A percentile compares a stretch with the other conserved stretches of the same genome.
Evolutionary conservation across 64 coral and sea anemone species (phyloP).

Genomic region (Montipora capricornis): DNA sequence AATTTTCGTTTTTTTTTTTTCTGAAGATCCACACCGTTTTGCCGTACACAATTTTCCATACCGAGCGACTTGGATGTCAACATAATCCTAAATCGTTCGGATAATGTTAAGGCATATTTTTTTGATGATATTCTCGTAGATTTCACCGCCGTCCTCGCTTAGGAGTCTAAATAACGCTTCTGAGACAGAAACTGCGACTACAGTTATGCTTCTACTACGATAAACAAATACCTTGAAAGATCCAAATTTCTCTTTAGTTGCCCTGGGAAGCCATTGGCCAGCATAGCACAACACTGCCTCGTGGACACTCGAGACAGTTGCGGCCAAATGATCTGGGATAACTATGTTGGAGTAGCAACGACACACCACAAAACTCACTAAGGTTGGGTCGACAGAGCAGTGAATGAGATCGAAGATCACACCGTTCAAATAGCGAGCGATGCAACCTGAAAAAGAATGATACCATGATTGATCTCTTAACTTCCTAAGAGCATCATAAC

Average conservation of each 20-base stretch:
- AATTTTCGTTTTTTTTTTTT: no score
- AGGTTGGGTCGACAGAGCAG: conserved; percentile 39
- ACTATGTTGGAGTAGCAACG: conserved; percentile 20
- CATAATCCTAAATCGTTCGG: no score
- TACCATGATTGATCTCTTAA: not conserved
- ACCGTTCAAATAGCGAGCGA: conserved; percentile 71
- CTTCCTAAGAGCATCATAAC: not conserved
- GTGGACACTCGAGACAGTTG: not conserved
- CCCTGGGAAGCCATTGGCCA: not conserved
- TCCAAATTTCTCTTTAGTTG: not conserved
- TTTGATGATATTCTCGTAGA: no score
- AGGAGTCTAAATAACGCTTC: no score
- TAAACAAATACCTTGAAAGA: conserved; percentile 5
- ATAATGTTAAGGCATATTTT: no score
- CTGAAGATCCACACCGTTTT: no score
- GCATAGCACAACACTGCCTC: conserved; percentile 38
- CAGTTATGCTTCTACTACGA: not conserved
- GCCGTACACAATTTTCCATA: no score
- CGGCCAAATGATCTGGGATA: conserved; percentile 2
- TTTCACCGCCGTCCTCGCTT: no score
- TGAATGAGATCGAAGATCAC: conserved; percentile 73
- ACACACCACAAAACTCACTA: conserved; percentile 52
- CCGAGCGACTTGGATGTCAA: no score
- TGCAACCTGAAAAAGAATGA: conserved; percentile 42
- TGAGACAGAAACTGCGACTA: not conserved